Evolutionary conservation across 1,140 invertebrate genomes (phyloP).

Genomic region (Drosophila jambulina): DNA sequence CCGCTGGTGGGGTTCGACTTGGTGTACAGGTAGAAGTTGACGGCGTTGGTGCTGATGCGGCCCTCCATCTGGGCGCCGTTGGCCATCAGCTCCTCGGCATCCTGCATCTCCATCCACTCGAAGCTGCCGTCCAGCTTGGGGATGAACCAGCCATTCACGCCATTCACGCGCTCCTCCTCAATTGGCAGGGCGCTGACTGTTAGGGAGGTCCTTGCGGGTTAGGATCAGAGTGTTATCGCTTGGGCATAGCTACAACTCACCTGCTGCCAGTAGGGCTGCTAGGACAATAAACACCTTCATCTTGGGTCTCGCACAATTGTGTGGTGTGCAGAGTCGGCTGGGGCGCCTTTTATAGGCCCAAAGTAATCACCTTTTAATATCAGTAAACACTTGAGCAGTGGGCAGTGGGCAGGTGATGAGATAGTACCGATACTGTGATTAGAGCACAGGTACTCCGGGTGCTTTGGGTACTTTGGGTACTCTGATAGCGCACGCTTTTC

Average conservation of each 20-base stretch:
- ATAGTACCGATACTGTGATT: slow-evolving; percentile 36
- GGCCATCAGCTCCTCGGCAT: slow-evolving; percentile 52
- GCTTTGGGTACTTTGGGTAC: neutral
- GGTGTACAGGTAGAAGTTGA: slow-evolving; percentile 74
- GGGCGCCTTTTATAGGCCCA: slow-evolving; percentile 54
- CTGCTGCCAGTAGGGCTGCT: slow-evolving; percentile 49
- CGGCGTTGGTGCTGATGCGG: slow-evolving; percentile 50
- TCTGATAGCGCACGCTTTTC: slow-evolving; percentile 21
- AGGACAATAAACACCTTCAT: slow-evolving; percentile 62
- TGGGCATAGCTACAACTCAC: slow-evolving; percentile 8
- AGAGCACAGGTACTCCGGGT: neutral
- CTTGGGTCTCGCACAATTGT: slow-evolving; percentile 24
- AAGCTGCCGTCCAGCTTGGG: slow-evolving; percentile 46
- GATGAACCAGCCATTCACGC: slow-evolving; percentile 60
- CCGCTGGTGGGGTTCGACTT: slow-evolving; percentile 48
- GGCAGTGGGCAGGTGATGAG: slow-evolving; percentile 19
- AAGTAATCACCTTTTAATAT: slow-evolving; percentile 43
- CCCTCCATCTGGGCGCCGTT: slow-evolving; percentile 41
- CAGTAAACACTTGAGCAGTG: slow-evolving; percentile 51
- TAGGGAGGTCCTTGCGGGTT: neutral
- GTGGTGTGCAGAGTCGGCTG: slow-evolving; percentile 8
- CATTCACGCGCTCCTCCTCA: slow-evolving; percentile 50
- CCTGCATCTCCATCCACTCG: slow-evolving; percentile 54
- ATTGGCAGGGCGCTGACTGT: slow-evolving; percentile 57
- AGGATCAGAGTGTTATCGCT: too few relatives aligned